Evolutionary conservation across 2,888 invertebrate species (phyloP).

Genomic region (Cinara cedri): DNA sequence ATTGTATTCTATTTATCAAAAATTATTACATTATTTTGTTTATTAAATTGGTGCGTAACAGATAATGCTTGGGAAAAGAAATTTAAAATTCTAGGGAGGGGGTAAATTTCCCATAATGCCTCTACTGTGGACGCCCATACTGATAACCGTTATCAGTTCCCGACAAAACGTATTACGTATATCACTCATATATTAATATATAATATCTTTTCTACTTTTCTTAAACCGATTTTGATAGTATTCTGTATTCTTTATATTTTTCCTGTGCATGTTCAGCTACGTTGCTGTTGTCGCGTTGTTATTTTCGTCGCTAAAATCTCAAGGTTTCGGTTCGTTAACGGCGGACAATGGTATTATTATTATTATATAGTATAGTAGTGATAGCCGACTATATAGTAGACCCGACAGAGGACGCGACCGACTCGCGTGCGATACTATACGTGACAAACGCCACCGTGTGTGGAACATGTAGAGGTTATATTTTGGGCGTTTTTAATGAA

Average conservation of each 20-base stretch:
- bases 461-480: background rate
- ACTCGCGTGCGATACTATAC: background rate
- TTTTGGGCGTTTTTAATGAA: background rate
- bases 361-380: too few species aligned
- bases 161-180: too few species aligned
- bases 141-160: too few species aligned
- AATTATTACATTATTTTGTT: too few species aligned
- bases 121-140: too few species aligned
- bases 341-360: constrained; percentile 20
- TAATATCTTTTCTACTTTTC: too few species aligned
- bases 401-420: background rate
- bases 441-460: constrained; percentile 27
- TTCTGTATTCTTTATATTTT: background rate
- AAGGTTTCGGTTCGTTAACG: constrained; percentile 35
- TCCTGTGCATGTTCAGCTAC: background rate
- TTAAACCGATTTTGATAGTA: background rate
- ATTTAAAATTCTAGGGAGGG: too few species aligned
- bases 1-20: too few species aligned
- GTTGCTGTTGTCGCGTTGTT: background rate
- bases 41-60: too few species aligned
- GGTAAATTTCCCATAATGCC: too few species aligned
- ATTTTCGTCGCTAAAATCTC: constrained; percentile 10
- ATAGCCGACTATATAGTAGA: background rate
- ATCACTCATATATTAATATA: too few species aligned
- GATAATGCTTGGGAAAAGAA: too few species aligned